phyloP scores from a whole-genome alignment of 1,140 invertebrate species.

The Eriocheir sinensis region DNA sequence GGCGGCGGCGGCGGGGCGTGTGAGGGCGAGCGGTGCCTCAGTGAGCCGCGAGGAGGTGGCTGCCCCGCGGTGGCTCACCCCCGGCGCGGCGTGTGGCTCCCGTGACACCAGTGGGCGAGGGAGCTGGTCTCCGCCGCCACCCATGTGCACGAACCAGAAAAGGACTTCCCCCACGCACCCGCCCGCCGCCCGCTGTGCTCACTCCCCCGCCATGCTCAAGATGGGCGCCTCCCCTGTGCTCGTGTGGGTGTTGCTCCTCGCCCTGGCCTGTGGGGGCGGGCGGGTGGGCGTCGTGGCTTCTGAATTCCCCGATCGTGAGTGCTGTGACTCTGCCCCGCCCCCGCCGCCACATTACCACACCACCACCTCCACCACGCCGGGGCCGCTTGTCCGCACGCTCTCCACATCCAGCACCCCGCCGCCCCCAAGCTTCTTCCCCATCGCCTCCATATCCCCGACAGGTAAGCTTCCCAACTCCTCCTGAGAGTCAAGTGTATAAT shows the following conservation, averaged over 20 bases:
- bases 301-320: conserved; percentile 64
- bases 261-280: conserved; percentile 31
- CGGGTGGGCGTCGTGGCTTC: conserved; percentile 58
- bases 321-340: conserved; percentile 67
- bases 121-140: not conserved
- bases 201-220: not conserved
- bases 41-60: not conserved
- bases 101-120: not conserved
- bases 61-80: not conserved
- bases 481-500: not conserved
- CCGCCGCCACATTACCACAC: conserved; percentile 69
- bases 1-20: not conserved
- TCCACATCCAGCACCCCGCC: conserved; percentile 56
- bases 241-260: conserved; percentile 49
- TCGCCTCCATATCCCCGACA: conserved; percentile 61
- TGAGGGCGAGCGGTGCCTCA: conserved; percentile 4
- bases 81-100: not conserved
- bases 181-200: conserved; percentile 12
- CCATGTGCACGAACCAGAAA: not conserved
- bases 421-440: conserved; percentile 45
- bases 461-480: conserved; percentile 23
- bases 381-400: conserved; percentile 39
- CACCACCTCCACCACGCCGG: conserved; percentile 71
- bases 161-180: conserved; percentile 44
- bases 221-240: not conserved